Evolutionary conservation across 2,888 invertebrate genomes (phyloP).

Genomic region (Oeneis ivallda): DNA sequence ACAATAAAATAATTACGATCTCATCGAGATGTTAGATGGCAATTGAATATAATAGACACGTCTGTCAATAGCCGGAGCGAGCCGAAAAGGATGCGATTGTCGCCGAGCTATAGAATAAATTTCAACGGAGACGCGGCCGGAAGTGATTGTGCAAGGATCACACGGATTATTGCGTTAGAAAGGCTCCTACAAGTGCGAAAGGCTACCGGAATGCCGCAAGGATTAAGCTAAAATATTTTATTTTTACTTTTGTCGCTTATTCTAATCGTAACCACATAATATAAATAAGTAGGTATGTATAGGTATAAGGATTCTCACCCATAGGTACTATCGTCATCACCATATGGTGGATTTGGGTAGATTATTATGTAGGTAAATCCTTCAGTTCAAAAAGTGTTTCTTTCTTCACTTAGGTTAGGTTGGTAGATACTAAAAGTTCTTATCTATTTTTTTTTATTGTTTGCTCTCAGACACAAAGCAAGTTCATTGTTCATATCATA

Average conservation of each 20-base stretch:
- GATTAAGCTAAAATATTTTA: not conserved
- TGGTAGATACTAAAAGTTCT: too few relatives aligned
- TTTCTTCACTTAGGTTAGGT: too few relatives aligned
- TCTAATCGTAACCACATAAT: too few relatives aligned
- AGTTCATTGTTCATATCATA: too few relatives aligned
- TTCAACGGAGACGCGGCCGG: constrained; percentile 1
- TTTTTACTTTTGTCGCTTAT: not conserved
- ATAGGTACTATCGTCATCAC: too few relatives aligned
- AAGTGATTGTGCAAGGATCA: constrained; percentile 19
- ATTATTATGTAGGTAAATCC: too few relatives aligned
- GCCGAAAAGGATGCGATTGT: constrained; percentile 16
- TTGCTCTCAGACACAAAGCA: too few relatives aligned
- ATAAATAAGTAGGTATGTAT: too few relatives aligned
- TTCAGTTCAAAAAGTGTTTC: too few relatives aligned
- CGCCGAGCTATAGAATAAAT: not conserved
- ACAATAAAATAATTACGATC: constrained; percentile 11
- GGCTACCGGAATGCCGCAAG: constrained; percentile 2
- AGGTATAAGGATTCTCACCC: too few relatives aligned
- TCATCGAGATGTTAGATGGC: constrained; percentile 8
- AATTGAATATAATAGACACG: constrained; percentile 17
- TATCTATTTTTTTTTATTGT: too few relatives aligned
- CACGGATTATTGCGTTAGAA: constrained; percentile 13
- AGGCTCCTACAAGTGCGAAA: constrained; percentile 3
- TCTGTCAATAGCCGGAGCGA: constrained; percentile 19
- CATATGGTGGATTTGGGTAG: too few relatives aligned